phyloP scores from a whole-genome alignment of 1,140 invertebrate species.

The Gryon sp. region DNA sequence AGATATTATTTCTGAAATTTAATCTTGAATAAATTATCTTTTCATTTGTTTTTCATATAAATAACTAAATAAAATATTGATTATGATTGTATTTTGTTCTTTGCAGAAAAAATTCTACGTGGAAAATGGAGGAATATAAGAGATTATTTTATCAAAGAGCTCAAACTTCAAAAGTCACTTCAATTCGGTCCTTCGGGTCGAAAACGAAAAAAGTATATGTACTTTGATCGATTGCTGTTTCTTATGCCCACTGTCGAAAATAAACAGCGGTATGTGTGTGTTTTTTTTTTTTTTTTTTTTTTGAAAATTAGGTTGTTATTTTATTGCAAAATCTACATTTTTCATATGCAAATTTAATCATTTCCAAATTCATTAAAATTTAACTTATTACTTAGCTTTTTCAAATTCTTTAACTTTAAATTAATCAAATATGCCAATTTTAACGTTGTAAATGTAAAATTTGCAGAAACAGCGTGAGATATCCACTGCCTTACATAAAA shows the following conservation, averaged over 20 bases:
- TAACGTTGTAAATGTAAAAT: too few species aligned
- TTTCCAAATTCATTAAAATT: background rate
- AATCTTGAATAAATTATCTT: slow-evolving; percentile 1
- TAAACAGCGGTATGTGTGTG: slow-evolving; percentile 67
- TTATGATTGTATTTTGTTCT: slow-evolving; percentile 1
- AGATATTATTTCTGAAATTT: slow-evolving; percentile 13
- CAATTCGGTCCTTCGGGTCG: slow-evolving; percentile 50
- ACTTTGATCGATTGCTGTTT: slow-evolving; percentile 72
- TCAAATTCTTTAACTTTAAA: too few species aligned
- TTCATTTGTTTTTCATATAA: too few species aligned
- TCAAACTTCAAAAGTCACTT: slow-evolving; percentile 68
- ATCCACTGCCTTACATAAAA: slow-evolving; percentile 42
- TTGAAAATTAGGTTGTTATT: too few species aligned
- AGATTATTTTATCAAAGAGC: slow-evolving; percentile 76
- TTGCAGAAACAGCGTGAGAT: slow-evolving; percentile 21
- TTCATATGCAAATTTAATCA: too few species aligned
- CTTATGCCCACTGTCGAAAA: slow-evolving; percentile 71
- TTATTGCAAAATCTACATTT: too few species aligned
- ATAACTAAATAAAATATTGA: background rate
- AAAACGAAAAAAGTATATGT: slow-evolving; percentile 73
- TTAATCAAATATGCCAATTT: too few species aligned
- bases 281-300: too few species aligned
- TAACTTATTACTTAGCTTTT: too few species aligned
- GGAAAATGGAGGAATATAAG: slow-evolving; percentile 76
- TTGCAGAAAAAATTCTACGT: slow-evolving; percentile 73